These are phyloP conservation scores for Saguinus imperator DNA, from an alignment of 2,113 vertebrate species.

Conservation along the genomic window DNA sequence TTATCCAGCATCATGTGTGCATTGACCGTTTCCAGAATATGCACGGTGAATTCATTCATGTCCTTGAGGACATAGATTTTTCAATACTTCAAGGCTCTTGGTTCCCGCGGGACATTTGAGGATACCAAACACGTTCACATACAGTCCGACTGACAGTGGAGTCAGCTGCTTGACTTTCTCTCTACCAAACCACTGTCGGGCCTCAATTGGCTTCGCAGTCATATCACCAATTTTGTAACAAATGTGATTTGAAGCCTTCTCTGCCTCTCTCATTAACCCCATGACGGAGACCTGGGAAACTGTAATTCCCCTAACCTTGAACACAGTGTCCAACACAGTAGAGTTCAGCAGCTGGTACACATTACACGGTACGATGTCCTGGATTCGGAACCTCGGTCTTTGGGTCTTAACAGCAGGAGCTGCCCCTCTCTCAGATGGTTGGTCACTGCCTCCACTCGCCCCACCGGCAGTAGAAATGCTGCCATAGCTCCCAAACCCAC, in stretches of 20 bases:
- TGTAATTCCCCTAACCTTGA: not conserved
- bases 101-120: not conserved
- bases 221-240: slow-evolving; percentile 7
- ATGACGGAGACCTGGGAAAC: not conserved
- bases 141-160: not conserved
- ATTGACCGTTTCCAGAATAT: slow-evolving; percentile 90
- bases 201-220: not conserved
- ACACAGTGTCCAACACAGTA: not conserved
- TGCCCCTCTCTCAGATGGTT: not conserved
- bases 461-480: not conserved
- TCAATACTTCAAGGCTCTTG: not conserved
- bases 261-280: not conserved
- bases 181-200: not conserved
- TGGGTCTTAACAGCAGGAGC: fast-evolving
- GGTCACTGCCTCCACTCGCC: not conserved
- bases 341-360: not conserved
- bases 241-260: not conserved
- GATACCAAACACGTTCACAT: slow-evolving; percentile 2
- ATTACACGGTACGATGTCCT: not conserved
- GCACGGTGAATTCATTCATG: slow-evolving; percentile 92
- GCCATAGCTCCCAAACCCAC: not conserved
- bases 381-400: not conserved
- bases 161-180: not conserved
- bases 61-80: slow-evolving; percentile 89
- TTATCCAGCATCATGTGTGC: slow-evolving; percentile 85